Evolutionary conservation across 2,888 invertebrate species (phyloP), one percentile per base, ranked within the genome.

Genomic region (Pardosa pseudoannulata): DNA sequence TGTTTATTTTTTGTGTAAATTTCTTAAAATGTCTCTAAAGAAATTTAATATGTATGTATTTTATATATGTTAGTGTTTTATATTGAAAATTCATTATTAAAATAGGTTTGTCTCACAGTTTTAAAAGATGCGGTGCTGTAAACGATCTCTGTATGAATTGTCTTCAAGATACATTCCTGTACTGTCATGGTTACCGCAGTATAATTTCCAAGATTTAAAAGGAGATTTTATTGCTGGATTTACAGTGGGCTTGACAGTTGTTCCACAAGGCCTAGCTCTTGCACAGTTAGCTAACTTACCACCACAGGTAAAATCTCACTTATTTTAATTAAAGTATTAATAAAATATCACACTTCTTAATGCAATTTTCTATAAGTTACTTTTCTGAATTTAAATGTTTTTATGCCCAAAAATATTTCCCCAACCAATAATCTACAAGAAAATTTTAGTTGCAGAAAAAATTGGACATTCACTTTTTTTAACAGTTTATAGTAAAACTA

Each of bases 191-290:
- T 92, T 95, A 13, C 94, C 95, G 0, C 93, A 94, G 72, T 97
- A 97, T 92, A 94, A 94, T 90, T 93, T 94, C 0, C 94, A 95
- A 87, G 95, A 95, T 91, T 94, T 96, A 0, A 91, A 97, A 76
- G 94, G 96, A 88, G 98, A 98, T 92, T 91, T 95, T 68, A 96
- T 98, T 90, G 98, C 98, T n/a, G 98, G 98, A 0, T 93, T 98
- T 85, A 97, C 98, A 1, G 97, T 98, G 0, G 98, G 97, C 0
- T 93, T 98, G 36, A 98, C 97, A 0, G 96, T 97, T 62, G 95
- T 98, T 93, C 98, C 98, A 0, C 98, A 97, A 92, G 96, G 96
- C 13, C 92, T 98, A 89, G 98, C 98, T 0, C 97, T 98, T 91
- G 97, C 98, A 11, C 95, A 96, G 19, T 92, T 98, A 81, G 98